These are phyloP conservation scores for Lethrus apterus DNA, from an alignment of 1,140 invertebrate species.

Conservation along the genomic window DNA sequence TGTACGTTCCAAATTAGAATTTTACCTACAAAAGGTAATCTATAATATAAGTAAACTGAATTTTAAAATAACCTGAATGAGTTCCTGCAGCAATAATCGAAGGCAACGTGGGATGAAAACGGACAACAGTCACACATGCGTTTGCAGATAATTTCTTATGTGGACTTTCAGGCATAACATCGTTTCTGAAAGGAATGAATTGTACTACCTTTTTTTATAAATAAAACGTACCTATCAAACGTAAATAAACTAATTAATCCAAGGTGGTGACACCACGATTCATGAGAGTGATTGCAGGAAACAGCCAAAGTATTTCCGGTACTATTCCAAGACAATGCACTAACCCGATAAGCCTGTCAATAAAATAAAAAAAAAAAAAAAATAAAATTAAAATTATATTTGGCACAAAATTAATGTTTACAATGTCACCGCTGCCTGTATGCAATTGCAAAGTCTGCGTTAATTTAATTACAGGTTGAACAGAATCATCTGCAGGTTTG, in stretches of 20 bases:
- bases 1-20: slow-evolving; percentile 36
- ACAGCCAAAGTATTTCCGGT: slow-evolving; percentile 32
- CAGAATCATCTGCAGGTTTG: slow-evolving; percentile 19
- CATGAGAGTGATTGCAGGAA: slow-evolving; percentile 29
- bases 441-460: slow-evolving; percentile 24
- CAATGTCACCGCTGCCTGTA: slow-evolving; percentile 13
- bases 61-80: slow-evolving; percentile 27
- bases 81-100: slow-evolving; percentile 32
- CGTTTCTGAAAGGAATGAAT: slow-evolving; percentile 19
- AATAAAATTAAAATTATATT: slow-evolving; percentile 6
- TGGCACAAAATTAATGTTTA: slow-evolving; percentile 15
- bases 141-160: slow-evolving; percentile 27
- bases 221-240: slow-evolving; percentile 15
- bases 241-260: slow-evolving; percentile 24
- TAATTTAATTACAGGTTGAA: slow-evolving; percentile 22
- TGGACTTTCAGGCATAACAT: slow-evolving; percentile 25
- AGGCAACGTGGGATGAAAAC: slow-evolving; percentile 31
- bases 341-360: slow-evolving; percentile 16
- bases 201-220: not conserved
- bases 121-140: slow-evolving; percentile 27
- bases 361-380: slow-evolving; percentile 13
- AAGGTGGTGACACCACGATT: slow-evolving; percentile 35
- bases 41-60: not conserved
- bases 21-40: slow-evolving; percentile 22
- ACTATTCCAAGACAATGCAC: slow-evolving; percentile 31